phyloP scores from a whole-genome alignment of 1,140 invertebrate genomes.

The Drosophila burlai region DNA sequence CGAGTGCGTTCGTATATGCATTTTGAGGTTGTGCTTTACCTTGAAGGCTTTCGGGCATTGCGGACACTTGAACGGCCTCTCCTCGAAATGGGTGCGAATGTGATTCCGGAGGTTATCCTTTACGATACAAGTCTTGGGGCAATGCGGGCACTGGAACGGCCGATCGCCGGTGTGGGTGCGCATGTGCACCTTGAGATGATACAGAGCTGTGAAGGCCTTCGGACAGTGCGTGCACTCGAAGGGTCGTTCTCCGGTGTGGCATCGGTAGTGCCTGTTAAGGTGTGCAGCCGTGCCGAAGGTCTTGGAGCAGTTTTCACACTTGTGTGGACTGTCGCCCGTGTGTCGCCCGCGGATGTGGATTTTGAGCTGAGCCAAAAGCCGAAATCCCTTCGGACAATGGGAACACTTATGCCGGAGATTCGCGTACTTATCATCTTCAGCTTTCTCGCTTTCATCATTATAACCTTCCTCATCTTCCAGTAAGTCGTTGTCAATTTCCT shows the following conservation, averaged over 20 bases:
- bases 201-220: conserved; percentile 2
- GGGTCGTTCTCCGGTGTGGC: conserved; percentile 3
- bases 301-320: not conserved
- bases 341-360: not conserved
- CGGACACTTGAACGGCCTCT: conserved; percentile 1
- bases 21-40: conserved; percentile 8
- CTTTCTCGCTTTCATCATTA: not conserved
- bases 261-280: conserved; percentile 2
- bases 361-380: not conserved
- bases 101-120: conserved; percentile 4
- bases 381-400: conserved; percentile 2
- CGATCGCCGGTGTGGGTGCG: conserved; percentile 2
- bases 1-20: not conserved
- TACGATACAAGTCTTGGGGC: not conserved
- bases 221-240: conserved; percentile 1
- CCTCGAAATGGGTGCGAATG: conserved; percentile 5
- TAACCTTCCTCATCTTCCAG: not conserved
- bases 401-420: conserved; percentile 2
- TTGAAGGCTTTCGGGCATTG: conserved; percentile 6
- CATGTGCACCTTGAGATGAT: conserved; percentile 5
- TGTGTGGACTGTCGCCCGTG: conserved; percentile 8
- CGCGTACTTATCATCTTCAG: not conserved
- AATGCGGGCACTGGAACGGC: conserved; percentile 2
- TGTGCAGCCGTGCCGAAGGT: conserved; percentile 2
- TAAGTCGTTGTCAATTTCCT: not conserved